Evolutionary conservation across 2,797 vertebrate species (phyloP).

Genomic region (Apodemus agrarius): DNA sequence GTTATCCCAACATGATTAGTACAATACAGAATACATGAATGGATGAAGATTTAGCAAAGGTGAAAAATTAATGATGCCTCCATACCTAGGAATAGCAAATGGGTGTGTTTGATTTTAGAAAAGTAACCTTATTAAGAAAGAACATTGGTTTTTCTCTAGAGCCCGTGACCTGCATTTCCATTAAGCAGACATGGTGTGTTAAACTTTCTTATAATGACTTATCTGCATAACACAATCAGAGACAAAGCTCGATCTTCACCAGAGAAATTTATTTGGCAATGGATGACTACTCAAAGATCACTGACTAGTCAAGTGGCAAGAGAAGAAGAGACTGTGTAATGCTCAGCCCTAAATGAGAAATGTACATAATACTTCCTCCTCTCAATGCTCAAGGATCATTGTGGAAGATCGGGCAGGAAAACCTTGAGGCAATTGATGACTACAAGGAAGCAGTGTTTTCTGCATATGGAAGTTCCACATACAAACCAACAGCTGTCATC

Average conservation of each 20-base stretch:
- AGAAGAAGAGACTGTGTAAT: neutral
- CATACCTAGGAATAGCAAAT: neutral
- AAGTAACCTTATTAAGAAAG: neutral
- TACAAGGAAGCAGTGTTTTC: neutral
- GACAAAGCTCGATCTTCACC: neutral
- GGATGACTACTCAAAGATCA: neutral
- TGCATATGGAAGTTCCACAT: neutral
- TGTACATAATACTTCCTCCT: neutral
- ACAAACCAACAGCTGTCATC: no score
- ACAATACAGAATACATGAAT: fast-evolving
- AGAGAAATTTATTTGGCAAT: neutral
- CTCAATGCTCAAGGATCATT: neutral
- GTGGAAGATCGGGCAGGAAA: neutral
- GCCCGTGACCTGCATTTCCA: neutral
- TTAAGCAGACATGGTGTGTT: neutral
- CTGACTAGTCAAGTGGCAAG: neutral
- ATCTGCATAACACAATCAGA: neutral
- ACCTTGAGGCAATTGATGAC: neutral
- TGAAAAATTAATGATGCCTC: neutral
- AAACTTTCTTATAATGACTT: neutral
- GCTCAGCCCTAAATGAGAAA: neutral
- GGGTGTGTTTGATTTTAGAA: neutral
- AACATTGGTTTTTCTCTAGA: neutral
- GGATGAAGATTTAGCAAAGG: neutral
- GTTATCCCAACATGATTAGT: neutral